Evolutionary conservation across 2,113 vertebrate species (phyloP).

Genomic region (Gorsachius goisagi): DNA sequence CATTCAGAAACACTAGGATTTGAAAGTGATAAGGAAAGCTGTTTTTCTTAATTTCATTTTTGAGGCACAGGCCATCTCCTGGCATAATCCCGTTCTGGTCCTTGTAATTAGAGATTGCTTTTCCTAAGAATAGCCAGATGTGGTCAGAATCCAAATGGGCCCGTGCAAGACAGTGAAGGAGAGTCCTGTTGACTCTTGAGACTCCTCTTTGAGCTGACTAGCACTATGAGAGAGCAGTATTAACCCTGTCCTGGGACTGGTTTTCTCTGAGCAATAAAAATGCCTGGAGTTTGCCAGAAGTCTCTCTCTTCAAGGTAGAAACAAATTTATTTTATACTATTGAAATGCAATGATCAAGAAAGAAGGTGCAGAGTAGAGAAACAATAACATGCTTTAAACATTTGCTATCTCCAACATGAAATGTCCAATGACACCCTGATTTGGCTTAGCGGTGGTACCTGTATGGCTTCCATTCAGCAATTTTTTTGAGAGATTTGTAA

Average conservation of each 20-base stretch:
- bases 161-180: background rate
- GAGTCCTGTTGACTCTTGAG: background rate
- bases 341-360: background rate
- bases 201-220: background rate
- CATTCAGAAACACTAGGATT: background rate
- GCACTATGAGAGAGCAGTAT: background rate
- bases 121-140: background rate
- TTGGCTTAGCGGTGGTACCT: background rate
- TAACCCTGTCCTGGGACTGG: background rate
- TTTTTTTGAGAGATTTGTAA: background rate
- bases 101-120: background rate
- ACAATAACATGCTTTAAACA: background rate
- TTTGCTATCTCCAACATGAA: background rate
- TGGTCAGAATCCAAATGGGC: background rate
- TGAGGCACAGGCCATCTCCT: background rate
- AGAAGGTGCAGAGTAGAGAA: background rate
- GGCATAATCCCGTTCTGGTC: background rate
- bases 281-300: background rate
- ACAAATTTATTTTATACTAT: background rate
- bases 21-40: background rate
- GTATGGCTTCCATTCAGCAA: background rate
- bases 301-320: background rate
- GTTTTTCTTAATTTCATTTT: background rate
- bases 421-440: background rate
- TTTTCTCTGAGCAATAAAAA: background rate